Evolutionary conservation across 2,888 invertebrate species (phyloP), one percentile per base, ranked within the genome.

Genomic region (Diarsia brunnea): DNA sequence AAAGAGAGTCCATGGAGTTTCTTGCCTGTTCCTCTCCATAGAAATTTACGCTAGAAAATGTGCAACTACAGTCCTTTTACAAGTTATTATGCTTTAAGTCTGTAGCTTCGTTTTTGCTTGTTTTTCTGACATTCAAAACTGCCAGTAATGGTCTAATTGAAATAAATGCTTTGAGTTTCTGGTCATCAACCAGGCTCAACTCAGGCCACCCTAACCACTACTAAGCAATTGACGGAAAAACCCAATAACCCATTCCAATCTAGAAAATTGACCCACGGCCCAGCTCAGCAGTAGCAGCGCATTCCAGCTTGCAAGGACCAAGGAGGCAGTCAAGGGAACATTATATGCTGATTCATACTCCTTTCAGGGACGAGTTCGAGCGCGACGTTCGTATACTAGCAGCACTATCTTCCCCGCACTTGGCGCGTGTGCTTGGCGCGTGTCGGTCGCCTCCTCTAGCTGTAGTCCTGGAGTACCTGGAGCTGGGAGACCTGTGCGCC

Each of bases 361-460:
- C 31, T 76, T 80, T 11, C 93, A 98, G 98, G 95, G 97, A 97
- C 91, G 98, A 98, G 91, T 98, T 99, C 91, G 98, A 98, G 92
- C 97, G 98, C 73, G 99, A 99, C 94, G 98, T 99, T n/a, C 97
- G 98, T 91, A 98, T 98, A 82, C 96, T 99, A 90, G 98, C 98
- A 1, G 98, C 98, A n/a, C 94, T 99, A 70, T 98, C 98, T 87
- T 98, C 98, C 90, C 97, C 98, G 3, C 97, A 98, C 92, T 97
- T 98, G 80, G 98, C 98, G 19, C 97, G 98, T 38, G 98, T 98
- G 24, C 93, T 98, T 66, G 98, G 98, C 51, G 98, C 97, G 31
- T 98, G 98, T 90, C 97, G 97, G 55, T 97, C 98, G 47, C 98
- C 98, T 55, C 98, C 98, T 0, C 96, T 97, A 66, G 98, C 98